Evolutionary conservation across 2,113 vertebrate genomes (phyloP).

Genomic region (Osmerus mordax): DNA sequence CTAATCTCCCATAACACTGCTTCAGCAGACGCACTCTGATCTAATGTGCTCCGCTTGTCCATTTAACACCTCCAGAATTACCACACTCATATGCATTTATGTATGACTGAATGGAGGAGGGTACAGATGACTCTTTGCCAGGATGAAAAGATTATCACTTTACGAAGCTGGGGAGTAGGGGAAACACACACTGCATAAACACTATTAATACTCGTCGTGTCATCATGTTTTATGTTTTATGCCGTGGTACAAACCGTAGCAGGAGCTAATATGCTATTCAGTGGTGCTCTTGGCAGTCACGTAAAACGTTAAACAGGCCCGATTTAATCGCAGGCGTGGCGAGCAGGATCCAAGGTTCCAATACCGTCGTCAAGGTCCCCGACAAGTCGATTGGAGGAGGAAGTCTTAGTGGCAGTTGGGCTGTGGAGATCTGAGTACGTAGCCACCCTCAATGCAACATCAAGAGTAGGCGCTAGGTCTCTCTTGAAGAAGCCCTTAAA

Average conservation of each 20-base stretch:
- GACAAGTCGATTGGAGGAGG: not conserved
- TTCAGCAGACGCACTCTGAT: slow-evolving; percentile 37
- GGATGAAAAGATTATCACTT: not conserved
- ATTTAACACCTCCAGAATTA: slow-evolving; percentile 16
- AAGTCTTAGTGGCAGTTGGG: not conserved
- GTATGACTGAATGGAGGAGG: slow-evolving; percentile 1
- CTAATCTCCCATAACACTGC: slow-evolving; percentile 59
- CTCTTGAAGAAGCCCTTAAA: too few relatives aligned
- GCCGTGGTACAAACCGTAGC: too few relatives aligned
- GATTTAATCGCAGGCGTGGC: too few relatives aligned
- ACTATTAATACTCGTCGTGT: too few relatives aligned
- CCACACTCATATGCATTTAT: slow-evolving; percentile 24
- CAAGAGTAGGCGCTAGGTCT: too few relatives aligned
- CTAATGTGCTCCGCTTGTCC: slow-evolving; percentile 27
- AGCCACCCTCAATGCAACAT: too few relatives aligned
- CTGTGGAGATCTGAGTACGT: not conserved
- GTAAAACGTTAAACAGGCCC: not conserved
- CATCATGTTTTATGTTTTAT: not conserved
- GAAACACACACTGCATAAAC: too few relatives aligned
- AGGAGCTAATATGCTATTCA: too few relatives aligned
- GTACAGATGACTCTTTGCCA: slow-evolving; percentile 10
- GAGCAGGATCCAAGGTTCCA: too few relatives aligned
- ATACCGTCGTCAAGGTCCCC: too few relatives aligned
- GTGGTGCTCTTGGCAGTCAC: slow-evolving; percentile 1
- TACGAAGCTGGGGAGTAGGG: not conserved